phyloP scores from a whole-genome alignment of 2,797 vertebrate genomes.

The Poliocrania exsul region DNA sequence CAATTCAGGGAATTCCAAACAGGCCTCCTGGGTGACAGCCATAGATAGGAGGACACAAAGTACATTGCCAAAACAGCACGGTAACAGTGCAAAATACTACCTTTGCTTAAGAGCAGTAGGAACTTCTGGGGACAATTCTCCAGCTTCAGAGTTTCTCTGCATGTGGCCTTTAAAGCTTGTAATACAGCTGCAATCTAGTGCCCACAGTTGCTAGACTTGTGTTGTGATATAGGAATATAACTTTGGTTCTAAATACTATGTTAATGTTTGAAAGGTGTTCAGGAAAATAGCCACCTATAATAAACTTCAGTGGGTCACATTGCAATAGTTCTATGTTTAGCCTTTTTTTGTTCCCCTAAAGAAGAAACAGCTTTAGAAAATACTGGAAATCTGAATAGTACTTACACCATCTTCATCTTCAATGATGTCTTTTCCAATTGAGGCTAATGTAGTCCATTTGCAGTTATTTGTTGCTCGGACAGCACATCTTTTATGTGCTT shows the following conservation, averaged over 20 bases:
- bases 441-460: conserved; percentile 98
- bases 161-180: neutral
- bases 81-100: neutral
- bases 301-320: neutral
- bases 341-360: neutral
- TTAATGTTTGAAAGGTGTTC: neutral
- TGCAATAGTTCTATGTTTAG: neutral
- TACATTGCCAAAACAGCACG: neutral
- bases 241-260: neutral
- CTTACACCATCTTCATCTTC: conserved; percentile 97
- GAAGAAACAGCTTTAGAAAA: neutral
- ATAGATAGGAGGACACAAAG: neutral
- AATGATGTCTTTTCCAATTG: conserved; percentile 96
- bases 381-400: neutral
- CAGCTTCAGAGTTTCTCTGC: neutral
- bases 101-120: neutral
- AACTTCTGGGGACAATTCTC: neutral
- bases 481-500: conserved; percentile 97
- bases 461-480: conserved; percentile 97
- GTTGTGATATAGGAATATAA: neutral
- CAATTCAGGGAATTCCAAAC: neutral
- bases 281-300: neutral
- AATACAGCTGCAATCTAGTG: neutral
- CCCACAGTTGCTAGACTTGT: neutral
- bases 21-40: neutral